These are phyloP conservation scores for Tragelaphus buxtoni DNA, from an alignment of 2,113 vertebrate species.

Conservation along the genomic window DNA sequence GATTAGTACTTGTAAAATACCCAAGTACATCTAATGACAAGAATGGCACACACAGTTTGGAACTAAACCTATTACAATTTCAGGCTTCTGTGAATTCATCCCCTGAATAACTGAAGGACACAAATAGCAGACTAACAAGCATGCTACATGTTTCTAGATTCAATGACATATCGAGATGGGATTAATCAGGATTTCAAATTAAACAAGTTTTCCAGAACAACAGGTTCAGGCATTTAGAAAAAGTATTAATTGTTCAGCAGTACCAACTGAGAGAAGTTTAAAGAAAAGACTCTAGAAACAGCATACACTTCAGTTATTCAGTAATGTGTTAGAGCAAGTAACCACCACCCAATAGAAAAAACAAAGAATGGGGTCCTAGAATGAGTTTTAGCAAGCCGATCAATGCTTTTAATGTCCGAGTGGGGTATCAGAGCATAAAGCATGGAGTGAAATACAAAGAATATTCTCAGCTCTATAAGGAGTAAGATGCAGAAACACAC, in stretches of 20 bases:
- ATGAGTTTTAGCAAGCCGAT: conserved; percentile 54
- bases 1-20: not conserved
- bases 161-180: not conserved
- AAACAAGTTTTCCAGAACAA: conserved; percentile 33
- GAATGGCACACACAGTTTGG: not conserved
- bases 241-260: conserved; percentile 42
- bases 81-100: conserved; percentile 81
- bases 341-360: conserved; percentile 57
- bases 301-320: conserved; percentile 74
- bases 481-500: conserved; percentile 58
- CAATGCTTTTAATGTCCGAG: conserved; percentile 50
- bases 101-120: conserved; percentile 80
- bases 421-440: conserved; percentile 27
- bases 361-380: conserved; percentile 43
- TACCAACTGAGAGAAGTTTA: not conserved
- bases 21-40: not conserved
- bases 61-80: conserved; percentile 21
- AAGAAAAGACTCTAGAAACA: conserved; percentile 49
- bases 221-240: not conserved
- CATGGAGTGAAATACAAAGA: conserved; percentile 48
- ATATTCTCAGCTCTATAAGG: conserved; percentile 31
- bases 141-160: conserved; percentile 66
- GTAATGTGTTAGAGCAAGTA: conserved; percentile 60
- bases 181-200: conserved; percentile 50
- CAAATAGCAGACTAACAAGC: conserved; percentile 62